Evolutionary conservation across 2,797 vertebrate genomes (phyloP).

Genomic region (Anas acuta): DNA sequence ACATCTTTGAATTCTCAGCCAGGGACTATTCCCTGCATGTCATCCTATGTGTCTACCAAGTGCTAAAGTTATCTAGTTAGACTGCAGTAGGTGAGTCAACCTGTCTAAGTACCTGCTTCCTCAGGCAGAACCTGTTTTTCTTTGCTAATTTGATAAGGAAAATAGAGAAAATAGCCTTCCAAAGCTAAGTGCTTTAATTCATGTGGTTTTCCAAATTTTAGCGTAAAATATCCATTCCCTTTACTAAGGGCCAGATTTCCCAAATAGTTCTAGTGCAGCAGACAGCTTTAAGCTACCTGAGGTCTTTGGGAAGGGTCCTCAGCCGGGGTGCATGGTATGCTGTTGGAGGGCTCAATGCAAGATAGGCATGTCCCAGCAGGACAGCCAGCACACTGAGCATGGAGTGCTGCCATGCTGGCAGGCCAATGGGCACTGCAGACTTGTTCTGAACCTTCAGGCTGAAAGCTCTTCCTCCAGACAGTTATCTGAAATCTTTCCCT

Average conservation of each 20-base stretch:
- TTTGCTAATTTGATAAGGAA: background rate
- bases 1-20: background rate
- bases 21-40: background rate
- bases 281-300: background rate
- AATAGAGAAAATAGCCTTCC: background rate
- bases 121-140: background rate
- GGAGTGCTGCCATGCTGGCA: background rate
- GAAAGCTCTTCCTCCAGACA: background rate
- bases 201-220: background rate
- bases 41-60: background rate
- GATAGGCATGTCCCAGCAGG: background rate
- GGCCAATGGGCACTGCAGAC: fast-evolving
- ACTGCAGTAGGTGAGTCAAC: background rate
- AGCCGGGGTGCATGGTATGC: background rate
- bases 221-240: fast-evolving
- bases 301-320: background rate
- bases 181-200: background rate
- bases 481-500: background rate
- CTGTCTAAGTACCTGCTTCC: background rate
- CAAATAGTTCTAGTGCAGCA: background rate
- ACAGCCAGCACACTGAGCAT: background rate
- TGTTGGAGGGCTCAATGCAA: background rate
- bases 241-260: background rate
- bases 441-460: background rate
- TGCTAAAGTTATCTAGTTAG: background rate